Conservation (phyloP, 2,888 invertebrate genomes). For the Melanargia galathea region DNA sequence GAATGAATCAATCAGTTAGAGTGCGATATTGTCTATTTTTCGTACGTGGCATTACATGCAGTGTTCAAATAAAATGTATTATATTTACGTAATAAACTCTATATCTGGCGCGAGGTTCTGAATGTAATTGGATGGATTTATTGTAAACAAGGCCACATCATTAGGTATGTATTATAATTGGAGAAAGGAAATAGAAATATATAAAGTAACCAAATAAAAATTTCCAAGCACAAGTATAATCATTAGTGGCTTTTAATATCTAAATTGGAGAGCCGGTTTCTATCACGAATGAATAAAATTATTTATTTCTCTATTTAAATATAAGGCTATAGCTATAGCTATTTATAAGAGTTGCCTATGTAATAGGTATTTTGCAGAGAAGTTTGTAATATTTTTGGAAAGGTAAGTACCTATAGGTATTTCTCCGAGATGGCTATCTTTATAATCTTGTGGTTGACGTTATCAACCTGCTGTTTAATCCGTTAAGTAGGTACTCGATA, state of each 20-base stretch:
- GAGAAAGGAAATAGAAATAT: slow-evolving; percentile 37
- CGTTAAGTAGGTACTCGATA: background rate
- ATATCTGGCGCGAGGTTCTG: slow-evolving; percentile 67
- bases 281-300: too few species aligned
- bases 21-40: slow-evolving; percentile 21
- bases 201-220: slow-evolving; percentile 1
- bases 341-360: too few species aligned
- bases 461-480: slow-evolving; percentile 11
- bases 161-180: slow-evolving; percentile 43
- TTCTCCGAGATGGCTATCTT: background rate
- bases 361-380: too few species aligned
- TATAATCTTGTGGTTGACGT: background rate
- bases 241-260: too few species aligned
- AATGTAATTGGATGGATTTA: slow-evolving; percentile 60
- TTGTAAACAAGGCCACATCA: slow-evolving; percentile 63
- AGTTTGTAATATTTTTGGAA: too few species aligned
- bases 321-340: too few species aligned
- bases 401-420: too few species aligned
- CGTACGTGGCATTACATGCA: background rate
- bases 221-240: background rate
- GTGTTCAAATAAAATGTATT: slow-evolving; percentile 26
- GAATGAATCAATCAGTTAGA: slow-evolving; percentile 26
- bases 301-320: too few species aligned
- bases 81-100: slow-evolving; percentile 65
- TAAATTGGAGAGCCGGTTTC: too few species aligned